These are phyloP conservation scores for Frankliniella fusca DNA, from an alignment of 2,888 invertebrate species.

Conservation along the genomic window DNA sequence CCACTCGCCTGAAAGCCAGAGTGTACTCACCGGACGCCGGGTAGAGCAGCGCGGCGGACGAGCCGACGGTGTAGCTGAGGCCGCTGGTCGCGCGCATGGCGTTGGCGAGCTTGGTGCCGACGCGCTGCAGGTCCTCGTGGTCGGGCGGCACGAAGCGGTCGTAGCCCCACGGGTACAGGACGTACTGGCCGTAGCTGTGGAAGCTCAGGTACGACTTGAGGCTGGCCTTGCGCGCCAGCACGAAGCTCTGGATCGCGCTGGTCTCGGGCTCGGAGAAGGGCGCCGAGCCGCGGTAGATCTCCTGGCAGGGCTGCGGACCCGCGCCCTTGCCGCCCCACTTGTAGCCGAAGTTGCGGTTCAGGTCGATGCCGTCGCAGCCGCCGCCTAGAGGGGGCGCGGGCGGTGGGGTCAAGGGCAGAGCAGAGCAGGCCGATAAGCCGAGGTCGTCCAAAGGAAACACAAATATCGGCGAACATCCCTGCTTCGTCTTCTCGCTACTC, in stretches of 20 bases:
- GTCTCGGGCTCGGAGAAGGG: constrained; percentile 88
- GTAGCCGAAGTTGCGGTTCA: constrained; percentile 83
- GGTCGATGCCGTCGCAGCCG: constrained; percentile 69
- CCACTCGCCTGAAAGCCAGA: too few relatives aligned
- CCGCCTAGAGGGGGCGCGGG: constrained; percentile 50
- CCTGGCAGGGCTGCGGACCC: constrained; percentile 74
- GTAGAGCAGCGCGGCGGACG: constrained; percentile 72
- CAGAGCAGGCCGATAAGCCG: background rate
- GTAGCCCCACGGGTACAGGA: constrained; percentile 84
- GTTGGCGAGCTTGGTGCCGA: constrained; percentile 66
- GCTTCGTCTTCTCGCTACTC: background rate
- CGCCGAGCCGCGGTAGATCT: constrained; percentile 71
- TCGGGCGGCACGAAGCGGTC: constrained; percentile 54
- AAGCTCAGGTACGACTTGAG: constrained; percentile 70
- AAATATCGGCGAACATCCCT: too few relatives aligned
- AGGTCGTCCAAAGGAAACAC: too few relatives aligned
- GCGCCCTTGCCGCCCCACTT: constrained; percentile 84
- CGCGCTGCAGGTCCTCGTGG: constrained; percentile 61
- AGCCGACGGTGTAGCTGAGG: constrained; percentile 66
- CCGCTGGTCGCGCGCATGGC: constrained; percentile 60
- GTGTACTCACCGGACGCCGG: constrained; percentile 49
- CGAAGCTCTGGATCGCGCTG: constrained; percentile 57
- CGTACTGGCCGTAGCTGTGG: constrained; percentile 82
- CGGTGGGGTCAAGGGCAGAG: constrained; percentile 19
- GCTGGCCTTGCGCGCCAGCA: constrained; percentile 42